Base-by-base conservation (phyloP, 2,113 vertebrate genomes). In the Melierax canorus region DNA sequence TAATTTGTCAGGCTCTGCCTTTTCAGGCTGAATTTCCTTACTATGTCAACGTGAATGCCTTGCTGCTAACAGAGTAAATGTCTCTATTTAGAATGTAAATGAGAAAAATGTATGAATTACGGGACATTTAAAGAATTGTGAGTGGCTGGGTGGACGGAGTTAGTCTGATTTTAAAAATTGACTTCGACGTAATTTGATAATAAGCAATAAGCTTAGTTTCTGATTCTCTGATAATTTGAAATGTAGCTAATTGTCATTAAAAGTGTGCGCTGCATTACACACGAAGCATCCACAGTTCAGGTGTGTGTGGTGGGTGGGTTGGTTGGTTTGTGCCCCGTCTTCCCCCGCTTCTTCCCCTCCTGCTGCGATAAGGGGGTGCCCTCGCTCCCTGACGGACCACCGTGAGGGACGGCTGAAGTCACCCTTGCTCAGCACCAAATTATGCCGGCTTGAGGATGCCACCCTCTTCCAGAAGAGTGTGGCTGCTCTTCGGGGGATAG, bases 41-140 rank as follows among this genome's bases (percentile, higher is more conserved):
- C 69, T 73, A 46, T n/a, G 74, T 86, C 78, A 86, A 94, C 92
- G 91, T 5, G 22, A 83, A 64, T 53, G 75, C 63, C 45, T 86
- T 30, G 23, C 34, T 86, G 38, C 67, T 32, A 93, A 76, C 12
- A 79, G 51, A 60, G 38, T 51, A 55, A 56, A 89, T 64, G 62
- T 66, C 67, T 91, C 84, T 78, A 34, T 73, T 94, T 85, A 71
- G 75, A 86, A 86, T 74, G 84, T 38, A 94, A 87, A 94, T 80
- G 67, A 88, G 72, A 53, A 62, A 56, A 85, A 51, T 27, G 18
- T 10, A 75, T 59, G 85, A 92, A 71, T 88, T 88, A 88, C 8
- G 62, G 55, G 66, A 34, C 23, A 67, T 38, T 58, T 82, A 55
- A 86, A 58, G 46, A 60, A 59, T 41, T 66, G 58, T 20, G 59